phyloP scores from a whole-genome alignment of 2,797 vertebrate genomes.

The Aotus griseimembra region DNA sequence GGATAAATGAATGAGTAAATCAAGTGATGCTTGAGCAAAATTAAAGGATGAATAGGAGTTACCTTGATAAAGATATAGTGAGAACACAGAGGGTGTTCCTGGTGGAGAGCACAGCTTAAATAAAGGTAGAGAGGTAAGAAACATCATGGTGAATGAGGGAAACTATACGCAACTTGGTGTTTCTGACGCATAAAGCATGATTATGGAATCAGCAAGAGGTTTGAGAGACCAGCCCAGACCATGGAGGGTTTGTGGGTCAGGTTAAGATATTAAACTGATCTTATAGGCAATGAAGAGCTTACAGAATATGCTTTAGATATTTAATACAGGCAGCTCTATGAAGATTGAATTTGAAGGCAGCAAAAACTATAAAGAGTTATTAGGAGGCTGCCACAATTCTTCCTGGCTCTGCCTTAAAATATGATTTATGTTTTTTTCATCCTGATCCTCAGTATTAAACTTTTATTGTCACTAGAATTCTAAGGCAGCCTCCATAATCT shows the following conservation, averaged over 20 bases:
- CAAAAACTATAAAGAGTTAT: not conserved
- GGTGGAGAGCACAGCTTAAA: not conserved
- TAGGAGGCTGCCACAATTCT: not conserved
- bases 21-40: not conserved
- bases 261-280: not conserved
- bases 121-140: not conserved
- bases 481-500: not conserved
- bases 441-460: not conserved
- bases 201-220: not conserved
- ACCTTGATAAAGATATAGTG: not conserved
- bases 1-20: not conserved
- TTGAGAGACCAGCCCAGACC: not conserved
- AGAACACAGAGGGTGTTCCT: not conserved
- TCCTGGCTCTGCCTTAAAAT: not conserved
- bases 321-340: not conserved
- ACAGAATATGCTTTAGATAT: not conserved
- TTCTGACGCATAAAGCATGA: not conserved
- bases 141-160: not conserved
- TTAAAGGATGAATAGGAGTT: not conserved
- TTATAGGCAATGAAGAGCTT: not conserved
- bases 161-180: not conserved
- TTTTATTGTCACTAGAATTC: slow-evolving; percentile 30
- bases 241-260: not conserved
- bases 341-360: not conserved
- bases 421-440: not conserved